Percentiles rank a stretch among this genome's conserved stretches.
Conservation (phyloP, 2,113 vertebrate genomes). For the Neopipo cinnamomea region DNA sequence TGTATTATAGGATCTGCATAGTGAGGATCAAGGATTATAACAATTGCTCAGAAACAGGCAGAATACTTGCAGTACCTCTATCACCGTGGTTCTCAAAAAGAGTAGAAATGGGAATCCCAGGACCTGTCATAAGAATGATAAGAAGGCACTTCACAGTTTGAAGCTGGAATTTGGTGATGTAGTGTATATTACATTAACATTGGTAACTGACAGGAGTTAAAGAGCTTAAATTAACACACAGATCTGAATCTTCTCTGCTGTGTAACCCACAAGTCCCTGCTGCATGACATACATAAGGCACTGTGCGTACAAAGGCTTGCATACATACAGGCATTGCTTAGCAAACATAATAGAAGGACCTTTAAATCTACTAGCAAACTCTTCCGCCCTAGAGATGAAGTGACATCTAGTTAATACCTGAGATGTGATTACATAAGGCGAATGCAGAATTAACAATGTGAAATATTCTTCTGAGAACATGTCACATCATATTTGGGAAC, state of each 20-base stretch:
- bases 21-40: background rate
- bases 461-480: slow-evolving; percentile 42
- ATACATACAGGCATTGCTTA: background rate
- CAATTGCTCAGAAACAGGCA: background rate
- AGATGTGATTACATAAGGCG: slow-evolving; percentile 37
- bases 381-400: background rate
- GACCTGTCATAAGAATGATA: slow-evolving; percentile 62
- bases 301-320: background rate
- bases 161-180: background rate
- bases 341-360: background rate
- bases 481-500: slow-evolving; percentile 12
- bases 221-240: background rate
- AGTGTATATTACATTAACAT: background rate
- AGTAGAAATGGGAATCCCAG: slow-evolving; percentile 78
- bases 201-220: background rate
- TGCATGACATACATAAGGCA: background rate
- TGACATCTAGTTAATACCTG: slow-evolving; percentile 24
- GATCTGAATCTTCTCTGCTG: background rate
- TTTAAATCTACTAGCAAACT: background rate
- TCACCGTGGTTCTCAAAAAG: slow-evolving; percentile 72
- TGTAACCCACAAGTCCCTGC: background rate
- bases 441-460: slow-evolving; percentile 26
- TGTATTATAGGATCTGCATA: background rate
- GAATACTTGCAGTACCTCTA: slow-evolving; percentile 68
- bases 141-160: background rate